These are phyloP conservation scores for Parasteatoda tepidariorum DNA, from an alignment of 1,140 invertebrate species.

Conservation along the genomic window DNA sequence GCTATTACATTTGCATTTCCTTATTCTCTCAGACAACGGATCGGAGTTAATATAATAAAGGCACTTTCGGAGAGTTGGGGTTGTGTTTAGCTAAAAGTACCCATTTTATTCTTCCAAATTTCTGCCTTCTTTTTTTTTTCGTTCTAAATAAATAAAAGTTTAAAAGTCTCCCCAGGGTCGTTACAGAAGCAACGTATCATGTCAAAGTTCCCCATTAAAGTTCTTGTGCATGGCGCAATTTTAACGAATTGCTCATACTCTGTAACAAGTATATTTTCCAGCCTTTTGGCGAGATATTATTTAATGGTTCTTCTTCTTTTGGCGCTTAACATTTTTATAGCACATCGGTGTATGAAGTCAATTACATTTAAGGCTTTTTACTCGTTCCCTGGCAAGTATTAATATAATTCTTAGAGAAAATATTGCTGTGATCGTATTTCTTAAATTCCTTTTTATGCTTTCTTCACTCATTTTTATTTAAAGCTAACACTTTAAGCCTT, in stretches of 20 bases:
- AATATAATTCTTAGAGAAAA: no score
- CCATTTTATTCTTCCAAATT: slow-evolving; percentile 39
- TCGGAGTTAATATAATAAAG: slow-evolving; percentile 45
- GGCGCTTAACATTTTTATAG: no score
- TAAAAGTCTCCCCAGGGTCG: slow-evolving; percentile 44
- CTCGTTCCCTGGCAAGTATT: no score
- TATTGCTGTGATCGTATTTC: no score
- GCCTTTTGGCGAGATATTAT: neutral
- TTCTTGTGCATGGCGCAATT: slow-evolving; percentile 12
- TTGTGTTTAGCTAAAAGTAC: neutral
- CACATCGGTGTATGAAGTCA: neutral
- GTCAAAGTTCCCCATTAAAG: slow-evolving; percentile 40
- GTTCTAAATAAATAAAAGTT: slow-evolving; percentile 50
- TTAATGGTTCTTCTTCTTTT: neutral
- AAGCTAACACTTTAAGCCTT: no score
- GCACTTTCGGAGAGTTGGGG: neutral
- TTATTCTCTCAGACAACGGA: neutral
- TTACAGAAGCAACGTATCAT: slow-evolving; percentile 6
- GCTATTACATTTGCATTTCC: slow-evolving; percentile 58
- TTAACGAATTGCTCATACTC: slow-evolving; percentile 23
- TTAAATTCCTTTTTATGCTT: no score
- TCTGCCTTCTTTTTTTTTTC: neutral
- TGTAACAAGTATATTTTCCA: neutral
- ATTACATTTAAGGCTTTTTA: no score
- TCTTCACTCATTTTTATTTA: no score